These are phyloP conservation scores for Lamprotornis superbus DNA, from an alignment of 2,113 vertebrate genomes.

Conservation along the genomic window DNA sequence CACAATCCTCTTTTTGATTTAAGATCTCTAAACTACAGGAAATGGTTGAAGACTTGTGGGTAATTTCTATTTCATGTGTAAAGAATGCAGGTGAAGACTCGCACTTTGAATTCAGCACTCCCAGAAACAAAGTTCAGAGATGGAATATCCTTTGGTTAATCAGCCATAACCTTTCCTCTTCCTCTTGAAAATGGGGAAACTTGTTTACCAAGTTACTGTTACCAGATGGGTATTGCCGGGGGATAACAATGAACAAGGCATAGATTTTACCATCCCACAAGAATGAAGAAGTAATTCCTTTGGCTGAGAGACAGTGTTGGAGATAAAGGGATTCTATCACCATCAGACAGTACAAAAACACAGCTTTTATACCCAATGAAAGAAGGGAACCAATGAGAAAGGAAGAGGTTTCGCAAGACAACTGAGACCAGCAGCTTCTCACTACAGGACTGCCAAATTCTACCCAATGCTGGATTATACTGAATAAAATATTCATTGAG, in stretches of 20 bases:
- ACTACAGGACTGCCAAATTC: background rate
- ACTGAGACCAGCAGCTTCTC: background rate
- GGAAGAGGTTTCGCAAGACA: background rate
- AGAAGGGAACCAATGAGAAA: background rate
- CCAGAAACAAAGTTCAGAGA: background rate
- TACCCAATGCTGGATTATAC: background rate
- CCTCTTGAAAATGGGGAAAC: background rate
- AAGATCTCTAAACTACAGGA: background rate
- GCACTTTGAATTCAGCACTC: background rate
- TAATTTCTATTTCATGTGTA: background rate
- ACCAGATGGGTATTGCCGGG: background rate
- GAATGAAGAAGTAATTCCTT: background rate
- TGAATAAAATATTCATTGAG: constrained; percentile 12
- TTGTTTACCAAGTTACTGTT: background rate
- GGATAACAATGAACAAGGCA: background rate
- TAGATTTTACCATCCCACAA: background rate
- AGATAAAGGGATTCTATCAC: constrained; percentile 6
- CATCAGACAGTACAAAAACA: background rate
- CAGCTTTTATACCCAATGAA: background rate
- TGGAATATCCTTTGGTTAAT: background rate
- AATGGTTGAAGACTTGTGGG: background rate
- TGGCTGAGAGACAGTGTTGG: background rate
- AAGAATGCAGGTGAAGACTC: background rate
- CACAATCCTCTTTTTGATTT: background rate
- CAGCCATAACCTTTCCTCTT: background rate